Percentiles rank a stretch among this genome's conserved stretches.
Conservation (phyloP, 2,888 invertebrate species). For the Tricholauxania praeusta region DNA sequence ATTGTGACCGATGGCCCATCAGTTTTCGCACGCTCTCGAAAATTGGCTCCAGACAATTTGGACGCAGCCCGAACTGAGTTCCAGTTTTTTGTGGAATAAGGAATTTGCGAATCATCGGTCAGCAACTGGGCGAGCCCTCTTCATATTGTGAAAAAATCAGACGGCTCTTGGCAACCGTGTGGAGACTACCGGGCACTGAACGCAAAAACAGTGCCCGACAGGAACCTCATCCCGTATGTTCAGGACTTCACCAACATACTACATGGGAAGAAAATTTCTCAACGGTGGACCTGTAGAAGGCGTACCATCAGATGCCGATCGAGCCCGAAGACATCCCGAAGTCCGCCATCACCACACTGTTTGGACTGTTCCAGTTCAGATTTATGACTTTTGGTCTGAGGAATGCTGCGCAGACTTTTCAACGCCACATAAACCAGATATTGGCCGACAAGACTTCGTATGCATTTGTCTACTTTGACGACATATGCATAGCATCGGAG, state of each 20-base stretch:
- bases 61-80: constrained; percentile 1
- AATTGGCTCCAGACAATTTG: constrained; percentile 37
- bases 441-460: not conserved
- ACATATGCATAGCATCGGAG: not conserved
- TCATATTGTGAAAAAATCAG: constrained; percentile 9
- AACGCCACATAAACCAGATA: constrained; percentile 5
- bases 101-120: constrained; percentile 36
- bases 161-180: not conserved
- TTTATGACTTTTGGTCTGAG: constrained; percentile 14
- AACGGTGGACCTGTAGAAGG: constrained; percentile 49
- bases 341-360: constrained; percentile 17
- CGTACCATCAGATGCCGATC: too few relatives aligned
- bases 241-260: constrained; percentile 5
- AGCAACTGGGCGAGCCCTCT: constrained; percentile 32
- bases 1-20: not conserved
- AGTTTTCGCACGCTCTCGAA: too few relatives aligned
- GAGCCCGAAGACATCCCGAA: too few relatives aligned
- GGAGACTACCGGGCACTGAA: constrained; percentile 33
- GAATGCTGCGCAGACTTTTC: constrained; percentile 16
- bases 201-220: constrained; percentile 16
- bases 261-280: not conserved
- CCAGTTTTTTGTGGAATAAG: constrained; percentile 12
- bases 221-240: constrained; percentile 5
- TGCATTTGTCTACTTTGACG: constrained; percentile 2
- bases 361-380: constrained; percentile 21